A percentile compares a stretch with the other conserved stretches of the same genome.
phyloP scores from a whole-genome alignment of 2,797 vertebrate genomes.

The Centroberyx gerrardi region DNA sequence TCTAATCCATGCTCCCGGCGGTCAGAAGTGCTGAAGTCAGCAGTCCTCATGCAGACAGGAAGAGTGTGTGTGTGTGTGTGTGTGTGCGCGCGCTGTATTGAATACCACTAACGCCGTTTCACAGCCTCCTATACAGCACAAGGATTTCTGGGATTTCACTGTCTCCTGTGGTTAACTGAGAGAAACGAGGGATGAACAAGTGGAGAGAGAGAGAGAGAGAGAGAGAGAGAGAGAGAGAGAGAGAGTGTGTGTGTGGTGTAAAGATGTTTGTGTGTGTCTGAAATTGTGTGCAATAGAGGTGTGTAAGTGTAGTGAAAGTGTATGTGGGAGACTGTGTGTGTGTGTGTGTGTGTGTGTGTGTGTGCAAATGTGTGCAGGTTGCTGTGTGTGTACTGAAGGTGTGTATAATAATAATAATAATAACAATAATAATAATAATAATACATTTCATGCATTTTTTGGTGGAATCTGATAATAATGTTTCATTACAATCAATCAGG shows the following conservation, averaged over 20 bases:
- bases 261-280: no score
- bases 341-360: no score
- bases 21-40: slow-evolving; percentile 52
- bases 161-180: slow-evolving; percentile 22
- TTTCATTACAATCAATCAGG: no score
- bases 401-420: no score
- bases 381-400: no score
- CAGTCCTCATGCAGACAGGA: neutral
- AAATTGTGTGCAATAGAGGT: no score
- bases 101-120: slow-evolving; percentile 27
- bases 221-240: neutral
- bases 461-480: no score
- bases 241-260: neutral
- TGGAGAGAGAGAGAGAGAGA: neutral
- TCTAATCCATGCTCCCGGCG: slow-evolving; percentile 28
- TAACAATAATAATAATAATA: no score
- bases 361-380: no score
- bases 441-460: no score
- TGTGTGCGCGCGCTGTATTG: slow-evolving; percentile 17
- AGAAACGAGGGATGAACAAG: slow-evolving; percentile 10
- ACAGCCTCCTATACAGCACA: slow-evolving; percentile 2
- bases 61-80: slow-evolving; percentile 11
- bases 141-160: slow-evolving; percentile 37
- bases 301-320: no score
- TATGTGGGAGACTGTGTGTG: no score